Evolutionary conservation across 2,888 invertebrate genomes (phyloP).

Genomic region (Achlya flavicornis): DNA sequence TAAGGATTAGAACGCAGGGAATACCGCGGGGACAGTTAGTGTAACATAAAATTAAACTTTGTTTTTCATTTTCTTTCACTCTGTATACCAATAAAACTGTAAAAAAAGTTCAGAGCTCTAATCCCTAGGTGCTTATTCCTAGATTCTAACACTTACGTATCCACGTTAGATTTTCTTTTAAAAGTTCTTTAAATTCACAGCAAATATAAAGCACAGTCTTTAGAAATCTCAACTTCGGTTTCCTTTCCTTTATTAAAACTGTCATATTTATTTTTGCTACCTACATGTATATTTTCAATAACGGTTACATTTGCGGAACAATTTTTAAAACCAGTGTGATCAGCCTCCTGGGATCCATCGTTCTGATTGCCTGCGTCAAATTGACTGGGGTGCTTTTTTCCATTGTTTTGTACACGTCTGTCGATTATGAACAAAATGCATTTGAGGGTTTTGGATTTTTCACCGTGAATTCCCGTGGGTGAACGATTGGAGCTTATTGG

Average conservation of each 20-base stretch:
- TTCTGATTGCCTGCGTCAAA: constrained; percentile 14
- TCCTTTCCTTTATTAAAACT: neutral
- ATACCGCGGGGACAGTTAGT: too few species aligned
- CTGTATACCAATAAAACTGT: too few species aligned
- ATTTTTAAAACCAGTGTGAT: constrained; percentile 6
- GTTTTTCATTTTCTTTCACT: too few species aligned
- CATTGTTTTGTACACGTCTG: constrained; percentile 11
- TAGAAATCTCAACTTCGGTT: neutral
- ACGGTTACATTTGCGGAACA: constrained; percentile 3
- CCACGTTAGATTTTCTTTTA: too few species aligned
- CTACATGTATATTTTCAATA: neutral
- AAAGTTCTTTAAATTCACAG: too few species aligned
- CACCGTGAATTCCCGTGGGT: neutral
- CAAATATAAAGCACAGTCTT: too few species aligned
- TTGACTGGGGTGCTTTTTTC: constrained; percentile 8
- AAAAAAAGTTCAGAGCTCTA: neutral
- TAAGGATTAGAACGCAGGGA: too few species aligned
- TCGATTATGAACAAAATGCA: constrained; percentile 10
- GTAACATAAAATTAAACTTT: too few species aligned
- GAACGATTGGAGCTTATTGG: constrained; percentile 1
- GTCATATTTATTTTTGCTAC: neutral
- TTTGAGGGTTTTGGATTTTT: neutral
- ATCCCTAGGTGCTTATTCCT: too few species aligned
- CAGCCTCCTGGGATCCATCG: constrained; percentile 9
- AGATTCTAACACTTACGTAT: too few species aligned